Evolutionary conservation across 1,140 invertebrate species (phyloP).

Genomic region (Liolophura sinensis): DNA sequence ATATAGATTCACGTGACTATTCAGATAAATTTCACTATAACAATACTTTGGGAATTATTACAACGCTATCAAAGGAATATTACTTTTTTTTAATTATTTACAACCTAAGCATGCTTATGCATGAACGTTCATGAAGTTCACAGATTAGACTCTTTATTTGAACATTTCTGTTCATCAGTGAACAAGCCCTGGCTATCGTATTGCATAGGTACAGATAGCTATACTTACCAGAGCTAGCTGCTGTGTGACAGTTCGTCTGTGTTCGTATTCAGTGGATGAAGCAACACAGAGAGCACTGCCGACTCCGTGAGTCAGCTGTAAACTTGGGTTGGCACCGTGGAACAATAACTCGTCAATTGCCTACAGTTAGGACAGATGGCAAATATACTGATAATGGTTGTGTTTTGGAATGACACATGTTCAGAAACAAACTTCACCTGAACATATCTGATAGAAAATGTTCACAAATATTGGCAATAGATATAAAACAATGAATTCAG

Average conservation of each 20-base stretch:
- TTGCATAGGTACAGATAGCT: not conserved
- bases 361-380: too few relatives aligned
- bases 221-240: constrained; percentile 47
- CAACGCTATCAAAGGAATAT: too few relatives aligned
- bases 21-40: not conserved
- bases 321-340: constrained; percentile 47
- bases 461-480: too few relatives aligned
- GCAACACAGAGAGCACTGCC: constrained; percentile 56
- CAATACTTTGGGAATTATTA: not conserved
- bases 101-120: too few relatives aligned
- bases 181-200: too few relatives aligned
- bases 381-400: constrained; percentile 7
- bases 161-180: too few relatives aligned
- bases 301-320: constrained; percentile 53
- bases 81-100: too few relatives aligned
- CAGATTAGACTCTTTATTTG: too few relatives aligned
- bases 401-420: not conserved
- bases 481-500: too few relatives aligned
- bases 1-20: not conserved
- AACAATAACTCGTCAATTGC: constrained; percentile 51
- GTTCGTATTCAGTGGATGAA: constrained; percentile 51
- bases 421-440: too few relatives aligned
- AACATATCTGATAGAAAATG: too few relatives aligned
- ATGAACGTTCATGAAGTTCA: too few relatives aligned
- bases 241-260: constrained; percentile 37